Evolutionary conservation across 2,888 invertebrate genomes (phyloP).

Genomic region (Megastigmus dorsalis): DNA sequence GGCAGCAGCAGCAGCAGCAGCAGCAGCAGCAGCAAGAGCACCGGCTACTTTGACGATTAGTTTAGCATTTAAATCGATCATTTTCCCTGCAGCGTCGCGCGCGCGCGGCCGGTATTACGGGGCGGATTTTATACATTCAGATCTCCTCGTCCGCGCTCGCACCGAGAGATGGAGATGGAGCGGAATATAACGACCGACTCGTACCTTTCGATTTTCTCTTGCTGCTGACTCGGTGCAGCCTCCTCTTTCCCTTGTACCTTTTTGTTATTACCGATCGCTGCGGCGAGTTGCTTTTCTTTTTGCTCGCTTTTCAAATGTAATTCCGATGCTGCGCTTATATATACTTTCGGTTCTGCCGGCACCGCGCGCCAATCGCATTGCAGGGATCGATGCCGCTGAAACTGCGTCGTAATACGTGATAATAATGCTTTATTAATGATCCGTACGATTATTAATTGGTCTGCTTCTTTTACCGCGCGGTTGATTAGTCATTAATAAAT

Average conservation of each 20-base stretch:
- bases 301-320: slow-evolving; percentile 1
- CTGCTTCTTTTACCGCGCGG: background rate
- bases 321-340: background rate
- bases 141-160: too few relatives aligned
- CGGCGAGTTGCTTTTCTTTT: too few relatives aligned
- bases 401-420: slow-evolving; percentile 34
- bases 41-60: slow-evolving; percentile 53
- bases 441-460: slow-evolving; percentile 21
- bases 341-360: slow-evolving; percentile 12
- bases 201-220: slow-evolving; percentile 32
- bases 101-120: slow-evolving; percentile 17
- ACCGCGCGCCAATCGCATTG: background rate
- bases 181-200: slow-evolving; percentile 13
- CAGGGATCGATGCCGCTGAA: slow-evolving; percentile 1
- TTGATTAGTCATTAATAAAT: too few relatives aligned
- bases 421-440: slow-evolving; percentile 49
- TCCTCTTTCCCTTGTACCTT: background rate
- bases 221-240: background rate
- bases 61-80: slow-evolving; percentile 56
- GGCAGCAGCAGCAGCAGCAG: background rate
- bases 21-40: background rate
- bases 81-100: slow-evolving; percentile 38
- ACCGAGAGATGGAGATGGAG: slow-evolving; percentile 17
- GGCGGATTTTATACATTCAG: slow-evolving; percentile 31
- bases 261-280: background rate